Conservation (phyloP, 2,113 vertebrate species). For the Melanotaenia duboulayi region DNA sequence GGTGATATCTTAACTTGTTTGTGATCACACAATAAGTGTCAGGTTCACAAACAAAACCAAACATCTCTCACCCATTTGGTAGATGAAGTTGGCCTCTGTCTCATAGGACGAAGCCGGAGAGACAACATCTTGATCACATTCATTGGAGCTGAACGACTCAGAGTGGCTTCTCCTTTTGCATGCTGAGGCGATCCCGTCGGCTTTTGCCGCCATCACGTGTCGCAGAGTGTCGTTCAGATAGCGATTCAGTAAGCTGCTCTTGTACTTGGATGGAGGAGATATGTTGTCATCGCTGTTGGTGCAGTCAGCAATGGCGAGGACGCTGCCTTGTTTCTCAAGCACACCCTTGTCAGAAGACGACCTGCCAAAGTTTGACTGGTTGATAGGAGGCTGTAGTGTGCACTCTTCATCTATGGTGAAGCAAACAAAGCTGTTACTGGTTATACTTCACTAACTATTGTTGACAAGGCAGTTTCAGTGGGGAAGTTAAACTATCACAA, state of each 20-base stretch:
- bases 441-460: constrained; percentile 8
- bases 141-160: constrained; percentile 95
- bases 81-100: constrained; percentile 93
- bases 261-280: constrained; percentile 94
- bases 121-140: constrained; percentile 92
- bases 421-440: constrained; percentile 8
- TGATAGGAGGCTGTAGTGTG: constrained; percentile 84
- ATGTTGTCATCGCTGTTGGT: constrained; percentile 88
- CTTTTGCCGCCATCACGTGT: constrained; percentile 89
- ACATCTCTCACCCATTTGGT: constrained; percentile 89
- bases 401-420: constrained; percentile 88
- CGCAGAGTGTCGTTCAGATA: constrained; percentile 97
- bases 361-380: constrained; percentile 86
- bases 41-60: background rate
- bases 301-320: constrained; percentile 82
- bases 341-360: constrained; percentile 84
- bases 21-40: background rate
- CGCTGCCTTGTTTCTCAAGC: constrained; percentile 84
- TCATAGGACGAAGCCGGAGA: constrained; percentile 94
- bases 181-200: constrained; percentile 85
- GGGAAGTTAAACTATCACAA: background rate
- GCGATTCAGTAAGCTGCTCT: constrained; percentile 96
- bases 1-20: constrained; percentile 7
- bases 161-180: constrained; percentile 91
- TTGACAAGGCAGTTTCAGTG: background rate